Evolutionary conservation across 92 coral and sea anemone species (phyloP), one percentile per base, ranked within the genome.

Genomic region (Porites rus): DNA sequence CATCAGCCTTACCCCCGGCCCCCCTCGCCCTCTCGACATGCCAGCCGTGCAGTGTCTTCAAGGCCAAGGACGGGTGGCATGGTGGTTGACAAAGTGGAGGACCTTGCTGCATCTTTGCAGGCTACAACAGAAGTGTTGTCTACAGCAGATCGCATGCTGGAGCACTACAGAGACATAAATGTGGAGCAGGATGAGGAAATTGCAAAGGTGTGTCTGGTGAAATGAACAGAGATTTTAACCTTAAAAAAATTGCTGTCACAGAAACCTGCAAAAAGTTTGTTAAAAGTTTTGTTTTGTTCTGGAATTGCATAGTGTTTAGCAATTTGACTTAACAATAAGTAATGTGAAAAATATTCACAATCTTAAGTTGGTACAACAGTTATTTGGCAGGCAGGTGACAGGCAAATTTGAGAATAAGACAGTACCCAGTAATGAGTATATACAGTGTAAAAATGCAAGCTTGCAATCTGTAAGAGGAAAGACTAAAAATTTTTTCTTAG

Each of bases 121-220:
- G 99, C 99, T 4, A 95, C 99, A 12, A 93, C 98, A 25, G 99
- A 97, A 75, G 99, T 97, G 80, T 79, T 97, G 78, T 95, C 99
- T 17, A 97, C 99, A 8, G 99, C 99, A 22, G 99, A 97, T 86
- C 98, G 99, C 53, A 97, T 97, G 99, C 87, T 97, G 77, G 99
- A 97, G 62, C 99, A 97, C 77, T 97, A 97, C 84, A 89, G 99
- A 22, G 96, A 92, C 78, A 95, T 97, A 19, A 97, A 97, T 92
- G 97, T 90, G 6, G 99, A 97, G 65, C 99, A 97, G 76, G 99
- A 97, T 95, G 99, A 97, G 16, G 99, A 97, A 89, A 97, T 97
- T 83, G 87, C 80, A 60, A 95, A 94, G 94, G 99, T 97, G 82
- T 51, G 63, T 10, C 10, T 2, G 2, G 1, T 79, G 5, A 18